Conservation (phyloP, 2,797 vertebrate species). For the Dermochelys coriacea region DNA sequence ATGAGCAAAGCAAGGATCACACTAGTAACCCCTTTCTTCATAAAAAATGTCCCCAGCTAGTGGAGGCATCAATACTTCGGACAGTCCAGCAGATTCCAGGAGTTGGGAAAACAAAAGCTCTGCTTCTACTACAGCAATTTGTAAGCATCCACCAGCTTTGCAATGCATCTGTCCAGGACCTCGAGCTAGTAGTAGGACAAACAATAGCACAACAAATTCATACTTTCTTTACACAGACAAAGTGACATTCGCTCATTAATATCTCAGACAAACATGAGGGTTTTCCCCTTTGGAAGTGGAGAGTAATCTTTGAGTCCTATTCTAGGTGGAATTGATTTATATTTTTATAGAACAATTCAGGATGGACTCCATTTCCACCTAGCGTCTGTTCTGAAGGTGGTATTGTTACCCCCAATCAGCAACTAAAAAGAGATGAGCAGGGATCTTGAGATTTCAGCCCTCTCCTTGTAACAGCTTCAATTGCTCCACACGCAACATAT, state of each 20-base stretch:
- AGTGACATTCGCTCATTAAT: slow-evolving; percentile 9
- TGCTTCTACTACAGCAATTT: slow-evolving; percentile 86
- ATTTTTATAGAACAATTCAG: background rate
- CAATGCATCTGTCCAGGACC: slow-evolving; percentile 77
- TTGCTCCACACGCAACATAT: background rate
- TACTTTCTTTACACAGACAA: slow-evolving; percentile 79
- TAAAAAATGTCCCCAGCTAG: slow-evolving; percentile 62
- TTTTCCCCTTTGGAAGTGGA: background rate
- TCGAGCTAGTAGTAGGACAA: slow-evolving; percentile 85
- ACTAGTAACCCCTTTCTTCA: slow-evolving; percentile 84
- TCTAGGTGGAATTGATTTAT: background rate
- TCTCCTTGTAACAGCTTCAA: background rate
- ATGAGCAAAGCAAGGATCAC: slow-evolving; percentile 83
- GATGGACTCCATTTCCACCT: background rate
- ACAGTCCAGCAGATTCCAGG: slow-evolving; percentile 89
- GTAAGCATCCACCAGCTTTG: slow-evolving; percentile 87
- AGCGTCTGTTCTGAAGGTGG: accelerated
- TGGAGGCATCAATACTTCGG: slow-evolving; percentile 81
- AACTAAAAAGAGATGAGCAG: background rate
- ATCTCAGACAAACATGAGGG: accelerated
- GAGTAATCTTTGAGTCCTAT: background rate
- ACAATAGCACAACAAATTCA: slow-evolving; percentile 83
- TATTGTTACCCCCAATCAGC: background rate
- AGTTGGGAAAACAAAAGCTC: slow-evolving; percentile 89
- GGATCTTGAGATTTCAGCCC: background rate